Evolutionary conservation across 2,797 vertebrate species (phyloP).

Genomic region (Leptodactylus fallax): DNA sequence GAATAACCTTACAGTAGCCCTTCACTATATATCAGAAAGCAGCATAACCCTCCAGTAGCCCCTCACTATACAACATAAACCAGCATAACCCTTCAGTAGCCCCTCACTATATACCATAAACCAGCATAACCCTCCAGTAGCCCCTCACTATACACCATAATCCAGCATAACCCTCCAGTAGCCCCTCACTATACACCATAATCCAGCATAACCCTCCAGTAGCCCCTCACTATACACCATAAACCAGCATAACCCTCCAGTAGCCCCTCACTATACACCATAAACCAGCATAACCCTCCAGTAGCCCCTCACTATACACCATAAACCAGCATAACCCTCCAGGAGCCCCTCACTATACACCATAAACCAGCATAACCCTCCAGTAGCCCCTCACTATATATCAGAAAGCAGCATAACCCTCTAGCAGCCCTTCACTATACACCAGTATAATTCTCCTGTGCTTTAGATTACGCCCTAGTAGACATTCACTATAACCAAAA

Average conservation of each 20-base stretch:
- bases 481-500: neutral
- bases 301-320: neutral
- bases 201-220: neutral
- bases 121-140: neutral
- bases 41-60: neutral
- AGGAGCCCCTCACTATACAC: neutral
- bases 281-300: neutral
- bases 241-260: neutral
- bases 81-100: neutral
- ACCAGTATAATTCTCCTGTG: too few relatives aligned
- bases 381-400: neutral
- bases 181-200: neutral
- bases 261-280: neutral
- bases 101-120: too few relatives aligned
- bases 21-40: neutral
- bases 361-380: neutral
- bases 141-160: neutral
- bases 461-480: neutral
- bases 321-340: neutral
- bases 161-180: neutral
- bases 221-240: neutral
- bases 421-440: neutral
- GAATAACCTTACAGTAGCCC: neutral
- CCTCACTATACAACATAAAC: neutral
- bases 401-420: neutral